Evolutionary conservation across 1,140 invertebrate genomes (phyloP), one percentile per base, ranked within the genome.

Genomic region (Orius laevigatus): DNA sequence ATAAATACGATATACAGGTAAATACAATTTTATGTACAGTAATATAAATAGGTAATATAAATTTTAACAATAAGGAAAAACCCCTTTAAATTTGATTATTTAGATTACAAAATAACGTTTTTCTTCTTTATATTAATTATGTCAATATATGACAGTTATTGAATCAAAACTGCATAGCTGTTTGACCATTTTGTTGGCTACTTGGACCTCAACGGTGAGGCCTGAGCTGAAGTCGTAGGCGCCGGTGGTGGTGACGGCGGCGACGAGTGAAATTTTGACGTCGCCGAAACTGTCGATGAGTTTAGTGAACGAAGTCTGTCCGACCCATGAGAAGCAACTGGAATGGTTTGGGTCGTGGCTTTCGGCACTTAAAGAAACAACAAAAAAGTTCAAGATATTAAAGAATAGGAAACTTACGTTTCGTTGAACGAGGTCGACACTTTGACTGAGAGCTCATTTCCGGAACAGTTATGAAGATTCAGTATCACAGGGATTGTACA

Each of bases 391-490:
- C 18, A 14, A 44, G 11, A 25, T 2, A 25, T 16, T 43, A 14
- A 12, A 44, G 33, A 45, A 33, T 33, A 46, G 48, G 38, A 25
- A 53, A 43, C 42, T 53, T 20, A 35, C 41, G 32, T 14, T 46
- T n/a, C 32, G 12, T n/a, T 43, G 20, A n/a, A 41, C 11, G 19
- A 47, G 19, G 35, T 51, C n/a, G 25, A 25, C 4, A 55, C 15
- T 48, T 53, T 53, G 14, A 51, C 54, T 42, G 48, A 34, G 18
- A 48, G 62, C 62, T 46, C 53, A 56, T 51, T 53, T 55, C 46
- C 52, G 50, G 50, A 42, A 51, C 43, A 52, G 32, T 50, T 51
- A 32, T 54, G 46, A 25, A 55, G 9, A 15, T 54, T 46, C 41
- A 57, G 36, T 3, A 50, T 25, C 15, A 56, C 41, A 48, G 48